These are phyloP conservation scores for Calliopum simillimum DNA, from an alignment of 2,888 invertebrate species.

Conservation along the genomic window DNA sequence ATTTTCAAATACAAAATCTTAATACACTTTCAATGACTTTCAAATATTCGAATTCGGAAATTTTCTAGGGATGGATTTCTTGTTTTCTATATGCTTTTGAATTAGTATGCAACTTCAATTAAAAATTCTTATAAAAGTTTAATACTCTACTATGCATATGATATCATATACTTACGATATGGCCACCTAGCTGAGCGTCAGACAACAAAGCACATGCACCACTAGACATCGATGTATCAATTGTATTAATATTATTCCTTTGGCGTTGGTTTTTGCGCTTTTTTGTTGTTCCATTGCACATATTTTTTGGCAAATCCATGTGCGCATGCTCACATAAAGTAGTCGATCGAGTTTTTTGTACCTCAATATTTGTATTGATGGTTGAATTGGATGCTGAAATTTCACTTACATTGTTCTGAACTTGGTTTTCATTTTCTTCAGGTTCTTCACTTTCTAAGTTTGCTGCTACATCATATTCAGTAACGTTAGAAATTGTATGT, in stretches of 20 bases:
- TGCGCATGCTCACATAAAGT: constrained; percentile 5
- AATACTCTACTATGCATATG: too few relatives aligned
- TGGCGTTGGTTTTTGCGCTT: constrained; percentile 46
- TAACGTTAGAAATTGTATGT: constrained; percentile 9
- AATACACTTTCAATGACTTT: too few relatives aligned
- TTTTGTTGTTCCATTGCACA: constrained; percentile 22
- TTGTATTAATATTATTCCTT: not conserved
- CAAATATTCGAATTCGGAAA: too few relatives aligned
- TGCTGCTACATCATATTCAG: not conserved
- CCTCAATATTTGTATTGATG: constrained; percentile 17
- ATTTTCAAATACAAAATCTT: too few relatives aligned
- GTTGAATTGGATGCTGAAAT: constrained; percentile 12
- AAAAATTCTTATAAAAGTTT: too few relatives aligned
- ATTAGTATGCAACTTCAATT: too few relatives aligned
- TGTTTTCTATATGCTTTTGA: too few relatives aligned
- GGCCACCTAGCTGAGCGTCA: not conserved
- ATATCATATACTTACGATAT: too few relatives aligned
- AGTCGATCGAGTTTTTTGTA: not conserved
- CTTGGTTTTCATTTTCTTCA: constrained; percentile 44
- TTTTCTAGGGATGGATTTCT: too few relatives aligned
- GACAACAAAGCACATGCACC: not conserved
- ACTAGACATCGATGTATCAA: not conserved
- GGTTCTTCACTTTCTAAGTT: constrained; percentile 46
- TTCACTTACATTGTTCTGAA: not conserved
- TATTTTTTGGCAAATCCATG: not conserved